These are phyloP conservation scores for Platichthys flesus DNA, from an alignment of 2,113 vertebrate genomes.

Conservation along the genomic window DNA sequence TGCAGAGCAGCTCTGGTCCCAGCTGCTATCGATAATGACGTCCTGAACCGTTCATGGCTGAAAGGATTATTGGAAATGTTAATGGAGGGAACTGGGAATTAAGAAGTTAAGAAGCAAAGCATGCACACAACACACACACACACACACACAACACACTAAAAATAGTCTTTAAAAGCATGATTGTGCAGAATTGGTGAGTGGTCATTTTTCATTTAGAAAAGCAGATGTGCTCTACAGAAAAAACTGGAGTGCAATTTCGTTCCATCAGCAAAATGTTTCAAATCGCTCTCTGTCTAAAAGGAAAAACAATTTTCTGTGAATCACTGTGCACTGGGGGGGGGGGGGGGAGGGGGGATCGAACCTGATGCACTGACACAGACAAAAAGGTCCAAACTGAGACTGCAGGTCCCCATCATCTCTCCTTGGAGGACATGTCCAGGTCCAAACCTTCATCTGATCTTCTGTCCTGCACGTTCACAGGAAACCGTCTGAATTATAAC, in stretches of 20 bases:
- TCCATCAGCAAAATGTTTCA: neutral
- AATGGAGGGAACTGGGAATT: neutral
- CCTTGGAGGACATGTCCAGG: too few species aligned
- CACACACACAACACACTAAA: too few species aligned
- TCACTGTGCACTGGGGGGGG: neutral
- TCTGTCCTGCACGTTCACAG: too few species aligned
- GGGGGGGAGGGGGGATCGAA: too few species aligned
- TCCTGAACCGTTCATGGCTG: too few species aligned
- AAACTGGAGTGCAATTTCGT: neutral
- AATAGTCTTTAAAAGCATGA: too few species aligned
- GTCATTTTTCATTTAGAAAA: neutral
- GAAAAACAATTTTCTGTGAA: neutral
- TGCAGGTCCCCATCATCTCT: too few species aligned
- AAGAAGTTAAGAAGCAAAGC: neutral
- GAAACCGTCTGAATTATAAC: too few species aligned
- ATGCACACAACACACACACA: neutral
- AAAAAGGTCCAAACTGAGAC: too few species aligned
- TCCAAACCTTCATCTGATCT: too few species aligned
- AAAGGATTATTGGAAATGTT: conserved; percentile 23
- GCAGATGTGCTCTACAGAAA: neutral
- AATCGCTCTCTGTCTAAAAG: neutral
- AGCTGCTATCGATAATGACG: conserved; percentile 19
- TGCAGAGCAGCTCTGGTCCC: conserved; percentile 3
- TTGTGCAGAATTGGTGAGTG: neutral
- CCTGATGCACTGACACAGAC: too few species aligned